These are phyloP conservation scores for Trogon melanurus DNA, from an alignment of 2,113 vertebrate species.

Conservation along the genomic window DNA sequence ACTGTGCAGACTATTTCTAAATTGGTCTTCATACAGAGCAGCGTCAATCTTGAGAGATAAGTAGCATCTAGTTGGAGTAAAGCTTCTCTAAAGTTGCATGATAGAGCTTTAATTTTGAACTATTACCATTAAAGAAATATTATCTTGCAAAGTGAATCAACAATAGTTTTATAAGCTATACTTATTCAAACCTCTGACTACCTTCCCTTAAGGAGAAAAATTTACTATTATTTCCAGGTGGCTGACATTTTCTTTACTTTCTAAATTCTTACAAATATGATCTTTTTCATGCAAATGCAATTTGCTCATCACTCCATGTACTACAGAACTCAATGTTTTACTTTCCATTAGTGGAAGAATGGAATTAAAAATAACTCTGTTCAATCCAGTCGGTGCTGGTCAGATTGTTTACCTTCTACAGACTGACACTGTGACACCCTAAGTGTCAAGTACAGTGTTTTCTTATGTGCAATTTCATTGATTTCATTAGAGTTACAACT, in stretches of 20 bases:
- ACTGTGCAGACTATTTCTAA: neutral
- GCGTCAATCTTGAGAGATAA: neutral
- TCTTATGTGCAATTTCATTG: neutral
- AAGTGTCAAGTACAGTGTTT: neutral
- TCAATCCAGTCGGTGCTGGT: neutral
- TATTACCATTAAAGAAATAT: neutral
- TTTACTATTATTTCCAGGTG: neutral
- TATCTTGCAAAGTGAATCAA: neutral
- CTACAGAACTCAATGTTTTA: neutral
- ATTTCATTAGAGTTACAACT: neutral
- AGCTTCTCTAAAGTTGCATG: neutral
- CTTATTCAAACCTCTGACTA: neutral
- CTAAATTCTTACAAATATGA: neutral
- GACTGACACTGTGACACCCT: neutral
- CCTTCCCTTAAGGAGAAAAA: neutral
- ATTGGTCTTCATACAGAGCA: neutral
- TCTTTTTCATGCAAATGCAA: neutral
- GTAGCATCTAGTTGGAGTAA: neutral
- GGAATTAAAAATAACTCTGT: neutral
- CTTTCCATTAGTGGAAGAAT: neutral
- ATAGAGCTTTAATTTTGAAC: neutral
- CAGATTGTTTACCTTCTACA: neutral
- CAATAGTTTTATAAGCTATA: neutral
- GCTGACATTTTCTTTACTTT: neutral
- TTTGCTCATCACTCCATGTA: neutral